Percentiles rank a stretch among this genome's conserved stretches.
These are phyloP conservation scores for Thysanoteuthis rhombus DNA, from an alignment of 2,888 invertebrate genomes.

Conservation along the genomic window DNA sequence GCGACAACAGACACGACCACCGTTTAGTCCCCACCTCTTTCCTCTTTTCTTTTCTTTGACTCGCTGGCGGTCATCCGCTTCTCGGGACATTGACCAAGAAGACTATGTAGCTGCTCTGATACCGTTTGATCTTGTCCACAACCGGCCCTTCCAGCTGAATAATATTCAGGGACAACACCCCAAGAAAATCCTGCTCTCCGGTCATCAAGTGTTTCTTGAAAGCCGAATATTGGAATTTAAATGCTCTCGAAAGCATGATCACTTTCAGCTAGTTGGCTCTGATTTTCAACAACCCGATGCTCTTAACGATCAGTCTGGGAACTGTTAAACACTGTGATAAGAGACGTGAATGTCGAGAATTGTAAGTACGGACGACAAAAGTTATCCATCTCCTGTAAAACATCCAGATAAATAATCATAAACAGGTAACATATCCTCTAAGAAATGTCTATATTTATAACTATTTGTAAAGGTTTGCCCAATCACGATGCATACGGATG, in stretches of 20 bases:
- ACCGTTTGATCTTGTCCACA: background rate
- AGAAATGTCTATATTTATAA: background rate
- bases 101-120: background rate
- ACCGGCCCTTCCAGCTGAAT: background rate
- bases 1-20: background rate
- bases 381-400: background rate
- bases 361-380: background rate
- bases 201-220: background rate
- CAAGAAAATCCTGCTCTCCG: background rate
- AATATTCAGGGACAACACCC: background rate
- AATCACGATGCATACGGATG: background rate
- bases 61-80: background rate
- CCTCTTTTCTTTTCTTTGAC: background rate
- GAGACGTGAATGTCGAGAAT: background rate
- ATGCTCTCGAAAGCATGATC: background rate
- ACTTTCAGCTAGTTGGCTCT: background rate
- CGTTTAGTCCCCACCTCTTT: background rate
- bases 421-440: background rate
- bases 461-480: background rate
- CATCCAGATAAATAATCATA: background rate
- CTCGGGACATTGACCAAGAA: slow-evolving; percentile 12
- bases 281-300: background rate
- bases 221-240: background rate
- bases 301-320: background rate
- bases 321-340: background rate